Evolutionary conservation across 2,113 vertebrate genomes (phyloP).

Genomic region (Poeciliopsis retropinna): DNA sequence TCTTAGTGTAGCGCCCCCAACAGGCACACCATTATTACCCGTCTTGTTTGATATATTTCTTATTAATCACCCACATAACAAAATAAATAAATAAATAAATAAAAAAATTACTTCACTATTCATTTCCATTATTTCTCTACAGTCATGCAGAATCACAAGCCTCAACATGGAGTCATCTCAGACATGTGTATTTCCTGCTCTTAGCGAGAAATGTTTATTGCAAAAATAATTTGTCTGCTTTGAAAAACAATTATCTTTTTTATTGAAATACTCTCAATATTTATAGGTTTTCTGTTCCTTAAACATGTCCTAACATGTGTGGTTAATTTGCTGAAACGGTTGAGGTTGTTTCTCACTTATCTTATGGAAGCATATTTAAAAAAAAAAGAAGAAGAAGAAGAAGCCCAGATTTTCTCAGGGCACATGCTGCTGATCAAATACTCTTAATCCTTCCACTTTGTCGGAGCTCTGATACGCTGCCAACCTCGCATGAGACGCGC

Average conservation of each 20-base stretch:
- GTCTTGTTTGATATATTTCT: too few species aligned
- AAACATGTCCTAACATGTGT: background rate
- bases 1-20: too few species aligned
- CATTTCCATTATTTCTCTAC: too few species aligned
- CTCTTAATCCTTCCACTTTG: conserved; percentile 17
- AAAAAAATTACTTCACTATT: too few species aligned
- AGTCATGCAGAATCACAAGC: too few species aligned
- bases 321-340: background rate
- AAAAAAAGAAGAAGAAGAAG: background rate
- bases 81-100: too few species aligned
- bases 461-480: conserved; percentile 15
- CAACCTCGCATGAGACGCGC: background rate
- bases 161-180: too few species aligned
- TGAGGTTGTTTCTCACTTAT: background rate
- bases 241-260: too few species aligned
- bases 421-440: conserved; percentile 4
- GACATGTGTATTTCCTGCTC: background rate
- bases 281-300: background rate
- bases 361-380: background rate
- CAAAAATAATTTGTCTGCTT: background rate
- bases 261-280: background rate
- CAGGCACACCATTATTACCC: too few species aligned
- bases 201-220: background rate
- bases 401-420: background rate
- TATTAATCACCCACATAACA: too few species aligned